These are phyloP conservation scores for Rana temporaria DNA, from an alignment of 2,113 vertebrate species.

Conservation along the genomic window DNA sequence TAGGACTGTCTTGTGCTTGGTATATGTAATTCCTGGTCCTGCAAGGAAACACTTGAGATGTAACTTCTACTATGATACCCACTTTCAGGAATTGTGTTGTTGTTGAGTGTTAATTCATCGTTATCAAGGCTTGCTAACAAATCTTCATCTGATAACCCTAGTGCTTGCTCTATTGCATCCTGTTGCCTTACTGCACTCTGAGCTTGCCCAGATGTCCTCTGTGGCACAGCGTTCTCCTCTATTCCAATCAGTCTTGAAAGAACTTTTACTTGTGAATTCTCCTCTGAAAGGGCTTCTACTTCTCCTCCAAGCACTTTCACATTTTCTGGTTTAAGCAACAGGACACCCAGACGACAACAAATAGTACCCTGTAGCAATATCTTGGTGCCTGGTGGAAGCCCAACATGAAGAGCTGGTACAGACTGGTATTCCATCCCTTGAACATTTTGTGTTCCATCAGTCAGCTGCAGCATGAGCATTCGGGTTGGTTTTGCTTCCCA, in stretches of 20 bases:
- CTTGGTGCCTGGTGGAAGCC: conserved; percentile 84
- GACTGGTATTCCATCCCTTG: conserved; percentile 93
- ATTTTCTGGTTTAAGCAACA: conserved; percentile 88
- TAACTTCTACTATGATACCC: conserved; percentile 72
- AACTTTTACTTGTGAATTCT: conserved; percentile 77
- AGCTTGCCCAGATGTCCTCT: conserved; percentile 56
- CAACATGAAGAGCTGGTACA: conserved; percentile 77
- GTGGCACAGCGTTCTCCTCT: conserved; percentile 61
- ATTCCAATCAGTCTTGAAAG: conserved; percentile 85
- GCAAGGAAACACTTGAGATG: background rate
- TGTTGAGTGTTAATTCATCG: conserved; percentile 66
- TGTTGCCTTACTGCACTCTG: conserved; percentile 56
- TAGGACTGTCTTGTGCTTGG: background rate
- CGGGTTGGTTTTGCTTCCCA: conserved; percentile 90
- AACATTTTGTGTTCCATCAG: conserved; percentile 88
- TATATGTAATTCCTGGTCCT: background rate
- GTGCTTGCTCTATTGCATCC: conserved; percentile 64
- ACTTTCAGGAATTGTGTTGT: conserved; percentile 69
- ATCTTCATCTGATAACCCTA: conserved; percentile 83
- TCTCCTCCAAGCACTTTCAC: conserved; percentile 90
- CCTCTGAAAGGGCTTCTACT: conserved; percentile 84
- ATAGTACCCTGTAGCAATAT: conserved; percentile 86
- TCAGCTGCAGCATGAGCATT: conserved; percentile 91
- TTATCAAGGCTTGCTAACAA: conserved; percentile 83
- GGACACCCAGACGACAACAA: conserved; percentile 85